phyloP scores from a whole-genome alignment of 2,113 vertebrate genomes.

The Eulemur rufifrons region DNA sequence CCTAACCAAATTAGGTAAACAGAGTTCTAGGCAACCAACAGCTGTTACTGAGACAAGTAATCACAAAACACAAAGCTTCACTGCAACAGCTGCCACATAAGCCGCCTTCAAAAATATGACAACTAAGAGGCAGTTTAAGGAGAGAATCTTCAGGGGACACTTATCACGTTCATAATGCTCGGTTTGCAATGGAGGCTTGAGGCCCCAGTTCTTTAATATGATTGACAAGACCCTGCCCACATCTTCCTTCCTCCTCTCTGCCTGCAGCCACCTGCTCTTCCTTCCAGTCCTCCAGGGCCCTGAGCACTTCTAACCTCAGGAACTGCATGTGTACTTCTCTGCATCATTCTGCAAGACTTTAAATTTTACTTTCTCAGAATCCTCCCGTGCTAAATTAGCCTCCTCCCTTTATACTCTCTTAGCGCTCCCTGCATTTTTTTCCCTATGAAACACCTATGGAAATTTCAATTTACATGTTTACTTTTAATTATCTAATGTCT shows the following conservation, averaged over 20 bases:
- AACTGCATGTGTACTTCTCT: neutral
- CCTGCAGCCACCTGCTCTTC: neutral
- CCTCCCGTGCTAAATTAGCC: neutral
- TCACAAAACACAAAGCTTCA: constrained; percentile 41
- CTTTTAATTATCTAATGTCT: too few relatives aligned
- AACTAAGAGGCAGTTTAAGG: neutral
- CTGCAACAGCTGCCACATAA: neutral
- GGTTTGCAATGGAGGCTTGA: neutral
- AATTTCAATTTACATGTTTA: neutral
- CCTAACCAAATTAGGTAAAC: constrained; percentile 69
- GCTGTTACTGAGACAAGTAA: constrained; percentile 38
- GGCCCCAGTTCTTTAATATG: neutral
- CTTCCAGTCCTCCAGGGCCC: neutral
- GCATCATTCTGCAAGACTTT: neutral
- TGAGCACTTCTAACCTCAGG: neutral
- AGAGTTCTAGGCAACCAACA: neutral
- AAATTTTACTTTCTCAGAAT: neutral
- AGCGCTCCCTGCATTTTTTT: neutral
- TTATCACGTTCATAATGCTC: neutral
- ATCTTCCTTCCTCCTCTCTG: neutral
- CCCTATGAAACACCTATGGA: too few relatives aligned
- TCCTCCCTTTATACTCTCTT: neutral
- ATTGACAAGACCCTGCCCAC: neutral
- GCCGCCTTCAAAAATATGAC: constrained; percentile 16
- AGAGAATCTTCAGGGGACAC: neutral